These are phyloP conservation scores for Tursiops truncatus DNA, from an alignment of 2,113 vertebrate genomes.

Conservation along the genomic window DNA sequence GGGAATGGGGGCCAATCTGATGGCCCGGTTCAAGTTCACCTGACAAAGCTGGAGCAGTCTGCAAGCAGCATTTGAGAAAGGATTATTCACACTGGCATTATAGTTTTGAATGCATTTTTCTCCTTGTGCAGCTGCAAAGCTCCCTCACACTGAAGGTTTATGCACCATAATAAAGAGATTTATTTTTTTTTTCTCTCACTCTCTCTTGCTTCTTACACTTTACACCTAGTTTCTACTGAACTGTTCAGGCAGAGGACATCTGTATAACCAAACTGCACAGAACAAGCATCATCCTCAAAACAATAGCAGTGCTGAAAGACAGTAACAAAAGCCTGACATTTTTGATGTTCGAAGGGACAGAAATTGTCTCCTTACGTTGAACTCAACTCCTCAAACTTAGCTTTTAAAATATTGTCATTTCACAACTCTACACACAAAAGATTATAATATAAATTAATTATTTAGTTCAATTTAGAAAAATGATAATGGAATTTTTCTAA, in stretches of 20 bases:
- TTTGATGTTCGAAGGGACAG: constrained; percentile 70
- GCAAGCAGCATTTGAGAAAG: constrained; percentile 82
- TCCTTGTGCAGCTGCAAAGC: constrained; percentile 84
- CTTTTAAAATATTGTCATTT: constrained; percentile 15
- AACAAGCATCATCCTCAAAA: constrained; percentile 74
- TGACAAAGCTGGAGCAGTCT: constrained; percentile 86
- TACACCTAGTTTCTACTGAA: constrained; percentile 77
- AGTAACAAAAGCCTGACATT: constrained; percentile 55
- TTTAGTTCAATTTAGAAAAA: neutral
- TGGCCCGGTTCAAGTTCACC: constrained; percentile 87
- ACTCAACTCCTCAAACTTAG: constrained; percentile 18
- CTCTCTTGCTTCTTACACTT: constrained; percentile 68
- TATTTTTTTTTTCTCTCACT: constrained; percentile 79
- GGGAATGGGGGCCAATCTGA: constrained; percentile 81
- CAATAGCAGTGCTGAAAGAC: constrained; percentile 62
- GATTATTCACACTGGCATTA: constrained; percentile 89
- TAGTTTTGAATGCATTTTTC: constrained; percentile 85
- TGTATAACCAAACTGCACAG: constrained; percentile 74
- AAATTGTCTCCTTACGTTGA: constrained; percentile 66
- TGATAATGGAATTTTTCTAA: neutral
- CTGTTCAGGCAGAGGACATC: constrained; percentile 65
- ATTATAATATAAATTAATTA: neutral
- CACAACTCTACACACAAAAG: neutral
- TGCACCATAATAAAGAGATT: constrained; percentile 87
- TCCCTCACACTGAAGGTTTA: constrained; percentile 82